A percentile compares a stretch with the other conserved stretches of the same genome.
phyloP scores from a whole-genome alignment of 2,113 vertebrate genomes.

The Lutjanus erythropterus region DNA sequence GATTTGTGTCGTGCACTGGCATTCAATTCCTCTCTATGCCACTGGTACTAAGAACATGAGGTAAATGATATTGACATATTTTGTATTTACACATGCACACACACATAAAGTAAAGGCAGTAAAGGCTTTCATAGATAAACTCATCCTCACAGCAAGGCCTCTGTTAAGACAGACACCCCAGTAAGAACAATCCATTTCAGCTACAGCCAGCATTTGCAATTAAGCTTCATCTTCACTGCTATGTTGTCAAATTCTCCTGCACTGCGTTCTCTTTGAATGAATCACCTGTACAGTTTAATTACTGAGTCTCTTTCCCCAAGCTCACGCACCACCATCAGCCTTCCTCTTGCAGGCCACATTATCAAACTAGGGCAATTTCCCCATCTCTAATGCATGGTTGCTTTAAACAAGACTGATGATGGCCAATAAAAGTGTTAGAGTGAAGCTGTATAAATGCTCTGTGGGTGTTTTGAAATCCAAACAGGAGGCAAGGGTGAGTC shows the following conservation, averaged over 20 bases:
- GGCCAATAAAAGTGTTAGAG: constrained; percentile 68
- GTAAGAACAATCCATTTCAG: constrained; percentile 76
- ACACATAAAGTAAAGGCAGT: constrained; percentile 45
- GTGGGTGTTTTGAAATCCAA: constrained; percentile 68
- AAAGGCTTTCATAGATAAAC: constrained; percentile 55
- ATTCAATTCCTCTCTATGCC: constrained; percentile 2
- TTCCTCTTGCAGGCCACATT: constrained; percentile 74
- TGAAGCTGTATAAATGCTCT: constrained; percentile 74
- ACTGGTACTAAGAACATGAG: not conserved
- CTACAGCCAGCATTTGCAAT: constrained; percentile 70
- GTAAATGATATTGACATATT: constrained; percentile 33
- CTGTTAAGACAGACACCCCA: constrained; percentile 64
- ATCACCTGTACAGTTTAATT: constrained; percentile 85
- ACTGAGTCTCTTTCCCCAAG: constrained; percentile 74
- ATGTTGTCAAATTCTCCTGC: constrained; percentile 70
- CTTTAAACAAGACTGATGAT: constrained; percentile 79
- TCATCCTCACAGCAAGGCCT: constrained; percentile 65
- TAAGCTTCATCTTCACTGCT: constrained; percentile 74
- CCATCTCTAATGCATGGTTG: constrained; percentile 65
- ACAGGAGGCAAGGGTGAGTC: constrained; percentile 65
- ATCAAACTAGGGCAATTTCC: constrained; percentile 76
- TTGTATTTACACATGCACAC: constrained; percentile 47
- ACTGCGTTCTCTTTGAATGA: constrained; percentile 81
- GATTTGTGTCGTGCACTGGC: not conserved
- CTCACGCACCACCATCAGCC: constrained; percentile 70